phyloP scores from a whole-genome alignment of 2,113 vertebrate genomes.

The Microcebus ravelobensis region DNA sequence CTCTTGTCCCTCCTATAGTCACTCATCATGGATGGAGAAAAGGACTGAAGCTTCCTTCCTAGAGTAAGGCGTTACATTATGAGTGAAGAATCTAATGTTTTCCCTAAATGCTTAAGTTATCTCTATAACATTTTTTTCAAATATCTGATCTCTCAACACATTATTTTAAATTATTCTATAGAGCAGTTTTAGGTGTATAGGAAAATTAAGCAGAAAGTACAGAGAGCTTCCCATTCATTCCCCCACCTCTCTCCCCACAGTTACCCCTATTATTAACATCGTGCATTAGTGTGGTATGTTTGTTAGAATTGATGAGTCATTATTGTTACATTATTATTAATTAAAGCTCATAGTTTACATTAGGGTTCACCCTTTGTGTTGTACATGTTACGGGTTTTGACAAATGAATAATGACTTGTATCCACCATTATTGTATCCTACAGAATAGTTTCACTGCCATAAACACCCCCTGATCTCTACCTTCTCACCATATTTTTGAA shows the following conservation, averaged over 20 bases:
- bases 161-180: background rate
- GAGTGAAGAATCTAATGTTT: background rate
- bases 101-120: background rate
- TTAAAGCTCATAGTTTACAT: background rate
- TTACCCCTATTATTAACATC: background rate
- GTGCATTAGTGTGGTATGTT: background rate
- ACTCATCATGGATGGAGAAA: background rate
- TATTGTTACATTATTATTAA: conserved; percentile 15
- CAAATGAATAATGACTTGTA: background rate
- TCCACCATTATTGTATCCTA: background rate
- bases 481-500: background rate
- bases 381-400: background rate
- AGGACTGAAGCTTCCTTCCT: background rate
- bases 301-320: background rate
- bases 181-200: conserved; percentile 19
- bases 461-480: background rate
- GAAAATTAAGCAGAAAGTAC: background rate
- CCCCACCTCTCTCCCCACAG: background rate
- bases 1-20: background rate
- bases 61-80: background rate
- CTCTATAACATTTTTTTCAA: background rate
- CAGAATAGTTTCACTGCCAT: background rate
- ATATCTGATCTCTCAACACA: background rate
- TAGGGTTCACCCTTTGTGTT: background rate
- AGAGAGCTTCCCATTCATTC: background rate